Conservation (phyloP, 1,140 invertebrate species). For the Hyles euphorbiae region DNA sequence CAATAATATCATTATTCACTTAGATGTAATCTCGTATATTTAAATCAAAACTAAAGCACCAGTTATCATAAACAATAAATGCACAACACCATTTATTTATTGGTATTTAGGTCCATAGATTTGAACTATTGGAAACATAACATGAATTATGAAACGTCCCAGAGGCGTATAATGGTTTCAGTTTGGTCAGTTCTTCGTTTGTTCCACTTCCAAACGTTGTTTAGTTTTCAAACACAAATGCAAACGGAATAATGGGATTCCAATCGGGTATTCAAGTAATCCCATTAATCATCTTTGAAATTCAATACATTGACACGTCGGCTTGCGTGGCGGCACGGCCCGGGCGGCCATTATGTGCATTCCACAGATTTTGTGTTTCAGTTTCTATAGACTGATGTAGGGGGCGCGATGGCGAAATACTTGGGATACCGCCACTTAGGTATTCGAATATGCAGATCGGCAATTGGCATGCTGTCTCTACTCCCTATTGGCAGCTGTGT, state of each 20-base stretch:
- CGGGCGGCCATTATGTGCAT: conserved; percentile 50
- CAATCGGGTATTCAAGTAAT: conserved; percentile 50
- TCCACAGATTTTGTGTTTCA: conserved; percentile 67
- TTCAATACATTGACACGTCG: conserved; percentile 68
- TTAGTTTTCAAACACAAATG: conserved; percentile 18
- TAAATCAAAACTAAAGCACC: no score
- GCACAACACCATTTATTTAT: no score
- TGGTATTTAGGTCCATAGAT: neutral
- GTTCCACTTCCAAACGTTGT: conserved; percentile 6
- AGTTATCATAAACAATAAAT: no score
- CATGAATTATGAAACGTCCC: neutral
- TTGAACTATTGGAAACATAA: neutral
- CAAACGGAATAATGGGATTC: conserved; percentile 30
- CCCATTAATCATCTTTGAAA: conserved; percentile 67
- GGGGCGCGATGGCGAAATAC: conserved; percentile 32
- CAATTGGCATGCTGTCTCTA: conserved; percentile 40
- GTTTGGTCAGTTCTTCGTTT: no score
- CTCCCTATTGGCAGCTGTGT: conserved; percentile 41
- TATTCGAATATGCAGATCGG: conserved; percentile 62
- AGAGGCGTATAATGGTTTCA: no score
- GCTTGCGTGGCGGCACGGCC: conserved; percentile 19
- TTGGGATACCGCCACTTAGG: conserved; percentile 58
- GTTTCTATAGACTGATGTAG: conserved; percentile 51
- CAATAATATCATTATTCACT: conserved; percentile 21
- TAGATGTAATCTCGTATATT: neutral